Evolutionary conservation across 2,888 invertebrate genomes (phyloP), one percentile per base, ranked within the genome.

Genomic region (Cosmopolites sordidus): DNA sequence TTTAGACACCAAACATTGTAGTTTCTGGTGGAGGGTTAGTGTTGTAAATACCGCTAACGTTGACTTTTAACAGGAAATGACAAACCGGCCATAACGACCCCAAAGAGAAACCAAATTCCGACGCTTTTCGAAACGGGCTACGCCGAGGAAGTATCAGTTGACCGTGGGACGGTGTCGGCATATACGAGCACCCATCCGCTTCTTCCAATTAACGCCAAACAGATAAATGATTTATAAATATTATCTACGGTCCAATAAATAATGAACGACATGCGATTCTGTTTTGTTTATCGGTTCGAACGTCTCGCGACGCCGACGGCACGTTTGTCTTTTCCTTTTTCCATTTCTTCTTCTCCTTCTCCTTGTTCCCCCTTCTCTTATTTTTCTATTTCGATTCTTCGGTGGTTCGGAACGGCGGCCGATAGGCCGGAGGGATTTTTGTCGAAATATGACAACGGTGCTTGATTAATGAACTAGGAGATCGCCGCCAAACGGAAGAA

Each of bases 211-310:
- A 33, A 33, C 33, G 33, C 33, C 33, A 12, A 12, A 22, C 12
- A 12, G 33, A 33, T 33, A 12, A 33, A 33, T 12, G 33, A 33
- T 12, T 33, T 33, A 11, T 33, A n/a, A 5, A 33, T 11, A n/a
- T 33, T 33, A 33, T 33, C 33, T 33, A 33, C 33, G 33, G 33
- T 33, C n/a, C 12, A 33, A 33, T 33, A 33, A 33, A 33, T 33
- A 33, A 33, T 33, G 3, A 33, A 3, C 12, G 12, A 3, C 33
- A 33, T 33, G 12, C 12, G 33, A 33, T 33, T 33, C 12, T 12
- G n/a, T 33, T 12, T 12, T 33, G 33, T 33, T 33, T 33, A 33
- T 33, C 33, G 33, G 33, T 2, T n/a, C n/a, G 12, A 33, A 33
- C 5, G 33, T 33, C 33, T 12, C 33, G 12, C 12, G 11, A 4